Evolutionary conservation across 2,888 invertebrate genomes (phyloP).

Genomic region (Druceiella hillmani): DNA sequence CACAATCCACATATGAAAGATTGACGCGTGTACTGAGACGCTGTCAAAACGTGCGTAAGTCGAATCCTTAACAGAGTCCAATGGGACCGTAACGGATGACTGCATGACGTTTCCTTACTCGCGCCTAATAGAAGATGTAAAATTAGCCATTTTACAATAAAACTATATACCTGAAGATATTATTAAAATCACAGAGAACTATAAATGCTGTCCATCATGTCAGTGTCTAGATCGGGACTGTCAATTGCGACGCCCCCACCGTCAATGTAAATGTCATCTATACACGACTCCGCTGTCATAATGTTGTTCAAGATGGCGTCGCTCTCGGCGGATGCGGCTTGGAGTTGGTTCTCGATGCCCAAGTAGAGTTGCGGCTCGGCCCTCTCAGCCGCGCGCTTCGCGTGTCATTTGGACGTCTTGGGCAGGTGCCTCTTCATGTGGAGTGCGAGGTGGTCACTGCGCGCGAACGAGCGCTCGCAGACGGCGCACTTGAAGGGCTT

Average conservation of each 20-base stretch:
- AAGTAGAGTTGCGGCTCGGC: constrained; percentile 39
- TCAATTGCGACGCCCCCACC: constrained; percentile 45
- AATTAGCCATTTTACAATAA: background rate
- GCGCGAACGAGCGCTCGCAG: constrained; percentile 91
- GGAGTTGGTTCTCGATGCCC: no score
- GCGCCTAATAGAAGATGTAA: background rate
- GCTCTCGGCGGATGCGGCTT: no score
- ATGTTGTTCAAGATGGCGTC: no score
- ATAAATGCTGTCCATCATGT: constrained; percentile 46
- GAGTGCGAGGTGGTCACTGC: constrained; percentile 91
- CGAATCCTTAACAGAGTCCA: no score
- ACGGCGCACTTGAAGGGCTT: constrained; percentile 96
- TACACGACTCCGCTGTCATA: constrained; percentile 48
- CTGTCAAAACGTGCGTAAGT: no score
- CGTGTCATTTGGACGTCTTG: constrained; percentile 70
- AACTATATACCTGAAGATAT: background rate
- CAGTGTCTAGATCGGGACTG: constrained; percentile 40
- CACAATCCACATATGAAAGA: no score
- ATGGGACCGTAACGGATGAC: no score
- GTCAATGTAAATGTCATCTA: constrained; percentile 45
- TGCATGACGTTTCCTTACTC: no score
- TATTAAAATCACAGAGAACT: constrained; percentile 42
- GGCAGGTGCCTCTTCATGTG: constrained; percentile 97
- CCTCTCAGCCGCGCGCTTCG: constrained; percentile 43
- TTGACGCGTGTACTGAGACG: no score